These are phyloP conservation scores for Pachliopta kotzebuea DNA, from an alignment of 2,888 invertebrate species.

Conservation along the genomic window DNA sequence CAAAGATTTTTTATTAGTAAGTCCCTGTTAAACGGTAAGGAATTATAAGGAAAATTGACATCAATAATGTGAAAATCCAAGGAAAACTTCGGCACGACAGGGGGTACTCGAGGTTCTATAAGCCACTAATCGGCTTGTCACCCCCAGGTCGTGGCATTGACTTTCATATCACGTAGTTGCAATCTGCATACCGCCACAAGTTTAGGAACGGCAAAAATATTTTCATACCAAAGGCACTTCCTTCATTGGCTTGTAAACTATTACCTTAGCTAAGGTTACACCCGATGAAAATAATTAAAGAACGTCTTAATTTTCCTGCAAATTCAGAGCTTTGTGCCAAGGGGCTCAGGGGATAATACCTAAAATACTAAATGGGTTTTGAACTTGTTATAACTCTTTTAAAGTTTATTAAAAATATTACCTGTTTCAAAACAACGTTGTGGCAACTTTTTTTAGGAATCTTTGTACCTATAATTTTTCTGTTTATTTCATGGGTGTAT, in stretches of 20 bases:
- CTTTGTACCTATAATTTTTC: too few relatives aligned
- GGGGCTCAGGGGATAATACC: too few relatives aligned
- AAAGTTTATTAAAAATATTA: too few relatives aligned
- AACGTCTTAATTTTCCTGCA: too few relatives aligned
- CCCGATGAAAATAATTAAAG: too few relatives aligned
- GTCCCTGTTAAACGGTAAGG: not conserved
- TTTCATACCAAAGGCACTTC: constrained; percentile 17
- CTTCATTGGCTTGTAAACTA: constrained; percentile 31
- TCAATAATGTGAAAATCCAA: constrained; percentile 24
- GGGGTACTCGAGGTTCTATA: constrained; percentile 29
- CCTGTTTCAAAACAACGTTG: too few relatives aligned
- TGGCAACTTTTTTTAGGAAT: too few relatives aligned
- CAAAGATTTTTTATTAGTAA: constrained; percentile 3
- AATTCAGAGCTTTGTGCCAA: too few relatives aligned
- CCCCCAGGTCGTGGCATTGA: constrained; percentile 55
- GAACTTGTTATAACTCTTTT: too few relatives aligned
- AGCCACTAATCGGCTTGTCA: constrained; percentile 72
- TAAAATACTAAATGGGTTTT: too few relatives aligned
- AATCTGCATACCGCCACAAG: constrained; percentile 61
- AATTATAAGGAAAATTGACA: constrained; percentile 26
- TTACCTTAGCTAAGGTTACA: constrained; percentile 7
- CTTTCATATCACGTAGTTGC: constrained; percentile 71
- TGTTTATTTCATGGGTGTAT: too few relatives aligned
- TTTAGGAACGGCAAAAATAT: constrained; percentile 30
- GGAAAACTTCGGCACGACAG: constrained; percentile 27